phyloP scores from a whole-genome alignment of 1,140 invertebrate species.

The Anagrus nilaparvatae region DNA sequence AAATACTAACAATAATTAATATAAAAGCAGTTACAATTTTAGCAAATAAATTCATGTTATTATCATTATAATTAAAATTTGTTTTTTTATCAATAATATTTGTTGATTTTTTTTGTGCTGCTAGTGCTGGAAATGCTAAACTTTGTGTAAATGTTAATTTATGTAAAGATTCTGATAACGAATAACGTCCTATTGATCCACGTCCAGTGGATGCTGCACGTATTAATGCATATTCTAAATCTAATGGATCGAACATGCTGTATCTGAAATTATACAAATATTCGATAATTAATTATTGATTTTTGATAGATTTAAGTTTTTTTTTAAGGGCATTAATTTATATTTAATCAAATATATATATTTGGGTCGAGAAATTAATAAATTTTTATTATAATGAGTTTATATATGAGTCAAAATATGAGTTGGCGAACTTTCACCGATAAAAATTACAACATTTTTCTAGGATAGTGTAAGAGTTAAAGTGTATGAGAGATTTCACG shows the following conservation, averaged over 20 bases:
- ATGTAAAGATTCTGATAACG: conserved; percentile 59
- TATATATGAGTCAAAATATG: no score
- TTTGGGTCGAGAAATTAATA: no score
- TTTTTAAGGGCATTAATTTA: not conserved
- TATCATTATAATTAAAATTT: no score
- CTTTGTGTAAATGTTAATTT: conserved; percentile 68
- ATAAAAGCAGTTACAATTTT: conserved; percentile 62
- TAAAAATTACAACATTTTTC: no score
- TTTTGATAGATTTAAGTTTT: not conserved
- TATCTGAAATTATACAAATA: no score
- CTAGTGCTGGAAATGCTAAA: conserved; percentile 60
- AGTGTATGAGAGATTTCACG: no score
- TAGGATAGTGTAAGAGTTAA: no score
- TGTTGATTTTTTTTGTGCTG: no score
- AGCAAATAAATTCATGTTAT: conserved; percentile 57
- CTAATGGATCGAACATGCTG: conserved; percentile 59
- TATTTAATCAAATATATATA: no score
- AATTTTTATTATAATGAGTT: no score
- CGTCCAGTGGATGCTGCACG: conserved; percentile 56
- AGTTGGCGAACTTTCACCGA: no score
- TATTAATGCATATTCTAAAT: conserved; percentile 58
- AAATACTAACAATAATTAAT: conserved; percentile 57
- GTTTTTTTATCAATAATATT: no score
- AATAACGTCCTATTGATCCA: conserved; percentile 61
- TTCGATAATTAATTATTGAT: not conserved